A percentile compares a stretch with the other conserved stretches of the same genome.
phyloP scores from a whole-genome alignment of 2,113 vertebrate species.

The Pogona vitticeps region DNA sequence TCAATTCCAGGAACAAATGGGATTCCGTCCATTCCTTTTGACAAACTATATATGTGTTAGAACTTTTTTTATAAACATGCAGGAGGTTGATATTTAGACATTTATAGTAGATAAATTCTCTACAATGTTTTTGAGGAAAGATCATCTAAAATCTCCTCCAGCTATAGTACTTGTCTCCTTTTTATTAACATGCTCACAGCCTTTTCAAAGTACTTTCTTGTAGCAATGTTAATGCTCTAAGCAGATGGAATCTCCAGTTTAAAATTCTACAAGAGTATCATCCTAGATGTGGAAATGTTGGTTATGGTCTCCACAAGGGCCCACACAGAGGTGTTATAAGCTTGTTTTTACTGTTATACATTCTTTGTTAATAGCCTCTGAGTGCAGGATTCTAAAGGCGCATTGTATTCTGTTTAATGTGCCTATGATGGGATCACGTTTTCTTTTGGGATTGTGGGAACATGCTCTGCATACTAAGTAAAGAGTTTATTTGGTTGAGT shows the following conservation, averaged over 20 bases:
- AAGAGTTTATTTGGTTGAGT: neutral
- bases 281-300: conserved; percentile 39
- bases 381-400: conserved; percentile 34
- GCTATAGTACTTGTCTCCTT: conserved; percentile 24
- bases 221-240: conserved; percentile 46
- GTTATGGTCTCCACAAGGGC: conserved; percentile 30
- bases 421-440: neutral
- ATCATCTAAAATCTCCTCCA: conserved; percentile 35
- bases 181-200: conserved; percentile 39
- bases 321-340: conserved; percentile 15
- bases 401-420: conserved; percentile 9
- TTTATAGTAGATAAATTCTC: conserved; percentile 45
- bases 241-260: conserved; percentile 38
- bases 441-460: conserved; percentile 19
- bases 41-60: neutral
- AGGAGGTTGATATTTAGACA: conserved; percentile 17
- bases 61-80: neutral
- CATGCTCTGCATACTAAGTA: neutral
- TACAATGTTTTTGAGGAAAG: conserved; percentile 38
- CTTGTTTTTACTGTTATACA: conserved; percentile 22
- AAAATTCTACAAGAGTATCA: conserved; percentile 47
- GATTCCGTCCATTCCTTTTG: conserved; percentile 10
- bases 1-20: neutral
- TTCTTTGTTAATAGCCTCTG: conserved; percentile 51
- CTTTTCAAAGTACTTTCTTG: conserved; percentile 41